These are phyloP conservation scores for Tiliacea citrago DNA, from an alignment of 2,888 invertebrate genomes.

Conservation along the genomic window DNA sequence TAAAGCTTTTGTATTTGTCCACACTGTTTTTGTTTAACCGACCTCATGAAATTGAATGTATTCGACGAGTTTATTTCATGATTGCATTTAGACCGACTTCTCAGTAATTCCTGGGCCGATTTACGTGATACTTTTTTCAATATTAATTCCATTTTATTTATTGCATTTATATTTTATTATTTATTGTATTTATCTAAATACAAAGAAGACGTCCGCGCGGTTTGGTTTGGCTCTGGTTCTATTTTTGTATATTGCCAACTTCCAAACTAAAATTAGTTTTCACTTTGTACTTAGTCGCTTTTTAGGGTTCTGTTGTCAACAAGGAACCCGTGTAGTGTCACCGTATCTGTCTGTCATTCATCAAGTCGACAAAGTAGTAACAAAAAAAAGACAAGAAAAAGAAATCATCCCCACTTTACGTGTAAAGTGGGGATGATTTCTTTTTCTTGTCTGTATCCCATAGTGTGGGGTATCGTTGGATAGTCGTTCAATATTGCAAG, in stretches of 20 bases:
- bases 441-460: too few relatives aligned
- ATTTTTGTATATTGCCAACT: neutral
- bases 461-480: too few relatives aligned
- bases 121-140: neutral
- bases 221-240: neutral
- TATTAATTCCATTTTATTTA: too few relatives aligned
- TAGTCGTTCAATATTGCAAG: too few relatives aligned
- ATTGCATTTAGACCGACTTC: neutral
- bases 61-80: neutral
- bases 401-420: too few relatives aligned
- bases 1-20: slow-evolving; percentile 13
- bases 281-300: neutral
- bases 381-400: too few relatives aligned
- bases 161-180: neutral
- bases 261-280: neutral
- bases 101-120: neutral
- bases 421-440: too few relatives aligned
- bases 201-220: neutral
- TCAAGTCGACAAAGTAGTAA: too few relatives aligned
- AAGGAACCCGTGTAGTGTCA: too few relatives aligned
- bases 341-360: too few relatives aligned
- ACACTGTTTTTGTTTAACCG: neutral
- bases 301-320: too few relatives aligned
- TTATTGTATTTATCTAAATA: neutral
- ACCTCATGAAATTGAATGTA: neutral